Conservation (phyloP, 2,797 vertebrate species). For the Lithobates pipiens region DNA sequence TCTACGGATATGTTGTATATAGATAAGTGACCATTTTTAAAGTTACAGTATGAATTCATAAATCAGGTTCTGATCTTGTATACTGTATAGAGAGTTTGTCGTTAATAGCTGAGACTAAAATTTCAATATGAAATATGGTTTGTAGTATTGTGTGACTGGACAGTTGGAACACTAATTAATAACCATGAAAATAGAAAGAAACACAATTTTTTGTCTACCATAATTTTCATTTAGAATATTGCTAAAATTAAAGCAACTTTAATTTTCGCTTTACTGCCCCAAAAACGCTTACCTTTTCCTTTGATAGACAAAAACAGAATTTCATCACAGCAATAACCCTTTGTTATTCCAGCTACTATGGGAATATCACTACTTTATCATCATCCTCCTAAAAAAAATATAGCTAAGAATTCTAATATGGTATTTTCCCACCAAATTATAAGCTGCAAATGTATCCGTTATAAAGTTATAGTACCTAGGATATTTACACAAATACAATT, state of each 20-base stretch:
- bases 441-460: not conserved
- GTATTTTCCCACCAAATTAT: not conserved
- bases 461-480: slow-evolving; percentile 1
- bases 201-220: not conserved
- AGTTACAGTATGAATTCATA: not conserved
- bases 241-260: not conserved
- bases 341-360: slow-evolving; percentile 15
- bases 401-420: not conserved
- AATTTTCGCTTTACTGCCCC: not conserved
- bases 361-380: slow-evolving; percentile 27
- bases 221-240: not conserved
- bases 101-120: not conserved
- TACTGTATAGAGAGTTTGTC: not conserved
- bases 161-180: not conserved
- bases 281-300: not conserved
- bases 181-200: not conserved
- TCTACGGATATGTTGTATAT: not conserved
- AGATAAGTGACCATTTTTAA: not conserved
- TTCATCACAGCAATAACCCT: slow-evolving; percentile 45
- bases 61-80: slow-evolving; percentile 6
- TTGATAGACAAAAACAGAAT: slow-evolving; percentile 4
- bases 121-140: not conserved
- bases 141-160: not conserved
- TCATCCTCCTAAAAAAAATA: slow-evolving; percentile 20
- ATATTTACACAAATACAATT: slow-evolving; percentile 29